Conservation (phyloP, 37 sponge, comb jelly and placozoan species). For the Geodia barretti region DNA sequence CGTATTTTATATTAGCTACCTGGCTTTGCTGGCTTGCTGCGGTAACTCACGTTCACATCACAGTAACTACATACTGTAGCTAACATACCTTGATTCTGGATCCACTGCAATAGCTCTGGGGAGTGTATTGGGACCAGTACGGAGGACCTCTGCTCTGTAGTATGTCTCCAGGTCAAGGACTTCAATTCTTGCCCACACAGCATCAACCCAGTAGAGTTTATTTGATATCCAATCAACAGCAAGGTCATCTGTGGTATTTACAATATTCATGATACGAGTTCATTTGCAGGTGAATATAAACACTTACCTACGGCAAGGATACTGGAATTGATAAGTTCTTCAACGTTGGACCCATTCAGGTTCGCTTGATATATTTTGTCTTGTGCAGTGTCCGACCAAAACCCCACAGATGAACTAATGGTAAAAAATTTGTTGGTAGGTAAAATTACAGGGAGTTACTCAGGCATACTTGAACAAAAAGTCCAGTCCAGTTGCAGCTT, state of each 20-base stretch:
- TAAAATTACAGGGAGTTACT: too few relatives aligned
- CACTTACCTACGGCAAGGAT: neutral
- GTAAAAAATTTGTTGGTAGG: too few relatives aligned
- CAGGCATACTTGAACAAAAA: constrained; percentile 36
- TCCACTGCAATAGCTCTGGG: constrained; percentile 45
- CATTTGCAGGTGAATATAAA: too few relatives aligned
- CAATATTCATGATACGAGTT: too few relatives aligned
- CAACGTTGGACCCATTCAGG: constrained; percentile 10
- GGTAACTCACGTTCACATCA: too few relatives aligned
- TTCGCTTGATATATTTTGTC: constrained; percentile 10
- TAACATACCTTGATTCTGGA: constrained; percentile 11
- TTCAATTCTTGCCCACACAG: constrained; percentile 8
- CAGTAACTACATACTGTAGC: too few relatives aligned
- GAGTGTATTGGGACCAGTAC: constrained; percentile 11
- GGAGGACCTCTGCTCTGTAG: constrained; percentile 11
- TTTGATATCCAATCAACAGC: constrained; percentile 74
- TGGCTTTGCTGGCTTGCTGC: too few relatives aligned
- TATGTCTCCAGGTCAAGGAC: constrained; percentile 32
- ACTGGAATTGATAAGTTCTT: constrained; percentile 7
- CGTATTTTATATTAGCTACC: too few relatives aligned
- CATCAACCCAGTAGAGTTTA: constrained; percentile 82
- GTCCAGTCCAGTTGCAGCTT: constrained; percentile 7
- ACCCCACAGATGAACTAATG: neutral
- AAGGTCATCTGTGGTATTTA: constrained; percentile 70
- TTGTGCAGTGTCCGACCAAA: constrained; percentile 25